Evolutionary conservation across 1,140 invertebrate species (phyloP), one percentile per base, ranked within the genome.

Genomic region (Drosophila equinoxialis): DNA sequence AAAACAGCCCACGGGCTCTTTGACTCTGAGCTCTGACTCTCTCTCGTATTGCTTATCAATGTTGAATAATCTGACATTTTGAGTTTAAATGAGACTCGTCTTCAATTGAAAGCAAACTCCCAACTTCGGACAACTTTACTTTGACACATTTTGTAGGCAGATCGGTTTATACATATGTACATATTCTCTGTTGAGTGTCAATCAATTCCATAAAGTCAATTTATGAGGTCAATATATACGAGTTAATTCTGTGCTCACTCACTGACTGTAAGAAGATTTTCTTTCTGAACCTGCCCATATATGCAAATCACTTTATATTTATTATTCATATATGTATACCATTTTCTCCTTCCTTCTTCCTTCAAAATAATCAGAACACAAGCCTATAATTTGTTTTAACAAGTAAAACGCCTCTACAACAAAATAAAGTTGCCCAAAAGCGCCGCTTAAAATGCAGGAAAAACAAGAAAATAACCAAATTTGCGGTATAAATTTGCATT

Each of bases 381-480:
- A 86, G 80, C 83, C 83, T 83, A 87, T 87, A 86, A 86, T 86
- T 86, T 86, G 79, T 71, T 79, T 87, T 87, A 86, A 87, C 83
- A 86, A 86, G 82, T 87, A 72, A 86, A 86, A 82, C 83, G 82
- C 82, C 82, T 69, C 76, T 30, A 30, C 30, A 30, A 30, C 30
- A 30, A 30, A 30, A 30, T 30, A 30, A 30, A 30, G 30, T 0
- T 30, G 30, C 30, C 30, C 30, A 30, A 30, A 30, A 30, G 30
- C 30, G 30, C 30, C 30, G 30, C 30, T 30, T 30, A 30, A 6
- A 30, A 30, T 30, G 30, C 30, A 30, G 30, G 30, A 30, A 48
- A 68, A 62, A 60, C 66, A 17, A 11, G 17, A 42, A 14, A 48
- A 60, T 59, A 70, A 57, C n/a, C 17, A 30, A 58, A 59, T 4